Conservation (phyloP, 2,113 vertebrate species). For the Hippoglossus stenolepis region DNA sequence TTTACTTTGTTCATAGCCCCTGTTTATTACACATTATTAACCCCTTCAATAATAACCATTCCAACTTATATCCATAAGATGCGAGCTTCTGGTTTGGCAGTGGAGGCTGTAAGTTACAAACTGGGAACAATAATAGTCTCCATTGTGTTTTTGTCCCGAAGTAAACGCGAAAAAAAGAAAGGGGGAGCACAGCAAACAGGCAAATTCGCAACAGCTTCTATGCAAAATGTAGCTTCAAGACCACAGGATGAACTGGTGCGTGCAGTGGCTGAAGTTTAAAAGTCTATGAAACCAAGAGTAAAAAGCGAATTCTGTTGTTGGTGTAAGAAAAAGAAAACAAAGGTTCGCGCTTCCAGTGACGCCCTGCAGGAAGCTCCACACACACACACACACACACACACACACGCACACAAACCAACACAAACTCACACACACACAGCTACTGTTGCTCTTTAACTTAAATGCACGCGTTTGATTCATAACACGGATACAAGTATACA, state of each 20-base stretch:
- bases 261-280: neutral
- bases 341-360: conserved; percentile 43
- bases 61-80: accelerated
- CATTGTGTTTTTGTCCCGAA: conserved; percentile 43
- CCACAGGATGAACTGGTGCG: conserved; percentile 11
- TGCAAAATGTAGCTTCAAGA: neutral
- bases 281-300: neutral
- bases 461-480: neutral
- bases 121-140: neutral
- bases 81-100: neutral
- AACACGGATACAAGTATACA: neutral
- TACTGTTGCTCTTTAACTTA: neutral
- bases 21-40: neutral
- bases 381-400: neutral
- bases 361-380: conserved; percentile 38
- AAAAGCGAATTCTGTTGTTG: neutral
- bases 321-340: conserved; percentile 7
- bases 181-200: neutral
- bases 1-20: neutral
- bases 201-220: conserved; percentile 4
- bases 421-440: neutral
- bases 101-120: neutral
- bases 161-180: conserved; percentile 18
- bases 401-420: neutral
- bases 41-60: neutral